Conservation (phyloP, 2,888 invertebrate species). For the Poecilus cupreus region DNA sequence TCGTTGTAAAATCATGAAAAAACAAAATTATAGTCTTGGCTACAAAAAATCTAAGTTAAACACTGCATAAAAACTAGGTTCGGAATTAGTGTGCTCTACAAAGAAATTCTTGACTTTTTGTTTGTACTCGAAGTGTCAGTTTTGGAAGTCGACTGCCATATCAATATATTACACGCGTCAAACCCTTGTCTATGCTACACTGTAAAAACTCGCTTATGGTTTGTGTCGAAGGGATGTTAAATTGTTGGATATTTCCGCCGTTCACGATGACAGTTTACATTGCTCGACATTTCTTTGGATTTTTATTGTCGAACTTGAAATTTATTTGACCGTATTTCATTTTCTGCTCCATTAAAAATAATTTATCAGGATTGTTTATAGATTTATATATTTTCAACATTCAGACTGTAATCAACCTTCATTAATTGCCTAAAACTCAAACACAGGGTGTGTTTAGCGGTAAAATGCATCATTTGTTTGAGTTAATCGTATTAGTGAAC, state of each 20-base stretch:
- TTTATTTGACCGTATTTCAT: slow-evolving; percentile 12
- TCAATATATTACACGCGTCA: slow-evolving; percentile 32
- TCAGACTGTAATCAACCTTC: too few species aligned
- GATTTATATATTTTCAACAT: too few species aligned
- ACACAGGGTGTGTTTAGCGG: neutral
- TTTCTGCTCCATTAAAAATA: neutral
- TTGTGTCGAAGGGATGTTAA: slow-evolving; percentile 8
- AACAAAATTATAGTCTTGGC: slow-evolving; percentile 9
- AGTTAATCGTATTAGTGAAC: slow-evolving; percentile 10
- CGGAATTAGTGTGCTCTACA: slow-evolving; percentile 16
- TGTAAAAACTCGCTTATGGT: slow-evolving; percentile 20
- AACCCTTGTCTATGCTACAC: slow-evolving; percentile 45
- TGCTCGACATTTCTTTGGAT: neutral
- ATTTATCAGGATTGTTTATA: too few species aligned
- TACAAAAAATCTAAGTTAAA: neutral
- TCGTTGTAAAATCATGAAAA: neutral
- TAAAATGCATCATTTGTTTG: neutral
- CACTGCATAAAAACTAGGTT: slow-evolving; percentile 7
- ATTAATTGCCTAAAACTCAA: slow-evolving; percentile 1
- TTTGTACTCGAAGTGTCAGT: slow-evolving; percentile 34
- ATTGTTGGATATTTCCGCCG: neutral
- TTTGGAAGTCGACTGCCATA: slow-evolving; percentile 28
- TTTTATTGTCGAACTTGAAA: neutral
- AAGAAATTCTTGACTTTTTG: slow-evolving; percentile 36
- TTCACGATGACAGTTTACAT: slow-evolving; percentile 30